A percentile compares a stretch with the other conserved stretches of the same genome.
Evolutionary conservation across 1,140 invertebrate species (phyloP).

Genomic region (Euschistus heros): DNA sequence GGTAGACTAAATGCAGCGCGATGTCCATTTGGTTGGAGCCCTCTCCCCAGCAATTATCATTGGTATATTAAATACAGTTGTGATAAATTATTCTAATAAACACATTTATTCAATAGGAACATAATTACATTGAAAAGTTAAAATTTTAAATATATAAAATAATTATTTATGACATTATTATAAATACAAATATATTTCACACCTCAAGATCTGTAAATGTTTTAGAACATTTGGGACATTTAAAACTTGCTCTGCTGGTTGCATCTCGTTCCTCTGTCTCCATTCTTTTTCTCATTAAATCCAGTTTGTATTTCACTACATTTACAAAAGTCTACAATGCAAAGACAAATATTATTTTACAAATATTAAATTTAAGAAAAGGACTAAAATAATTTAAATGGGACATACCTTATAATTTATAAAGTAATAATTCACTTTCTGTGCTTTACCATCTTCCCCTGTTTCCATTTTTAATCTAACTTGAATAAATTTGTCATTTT

Average conservation of each 20-base stretch:
- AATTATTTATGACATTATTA: neutral
- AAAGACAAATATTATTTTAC: neutral
- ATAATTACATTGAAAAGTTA: neutral
- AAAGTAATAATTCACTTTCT: conserved; percentile 95
- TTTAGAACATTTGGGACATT: conserved; percentile 81
- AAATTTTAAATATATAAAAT: neutral
- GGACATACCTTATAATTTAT: conserved; percentile 78
- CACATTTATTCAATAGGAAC: no score
- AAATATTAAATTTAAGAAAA: no score
- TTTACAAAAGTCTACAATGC: conserved; percentile 75
- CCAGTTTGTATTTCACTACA: conserved; percentile 93
- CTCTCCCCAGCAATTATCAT: no score
- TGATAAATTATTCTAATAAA: no score
- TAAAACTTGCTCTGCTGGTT: conserved; percentile 89
- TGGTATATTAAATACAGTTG: no score
- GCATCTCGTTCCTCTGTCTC: conserved; percentile 90
- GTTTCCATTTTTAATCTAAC: conserved; percentile 88
- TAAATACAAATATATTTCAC: conserved; percentile 13
- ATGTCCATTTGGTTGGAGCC: no score
- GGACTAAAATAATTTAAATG: no score
- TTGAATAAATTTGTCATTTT: conserved; percentile 91
- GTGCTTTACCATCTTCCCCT: conserved; percentile 86
- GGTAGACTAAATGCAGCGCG: no score
- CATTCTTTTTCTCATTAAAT: conserved; percentile 88
- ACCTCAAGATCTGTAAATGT: conserved; percentile 80